Percentiles rank a stretch among this genome's conserved stretches.
Evolutionary conservation across 2,888 invertebrate species (phyloP).

Genomic region (Acanthosepion lycidas): DNA sequence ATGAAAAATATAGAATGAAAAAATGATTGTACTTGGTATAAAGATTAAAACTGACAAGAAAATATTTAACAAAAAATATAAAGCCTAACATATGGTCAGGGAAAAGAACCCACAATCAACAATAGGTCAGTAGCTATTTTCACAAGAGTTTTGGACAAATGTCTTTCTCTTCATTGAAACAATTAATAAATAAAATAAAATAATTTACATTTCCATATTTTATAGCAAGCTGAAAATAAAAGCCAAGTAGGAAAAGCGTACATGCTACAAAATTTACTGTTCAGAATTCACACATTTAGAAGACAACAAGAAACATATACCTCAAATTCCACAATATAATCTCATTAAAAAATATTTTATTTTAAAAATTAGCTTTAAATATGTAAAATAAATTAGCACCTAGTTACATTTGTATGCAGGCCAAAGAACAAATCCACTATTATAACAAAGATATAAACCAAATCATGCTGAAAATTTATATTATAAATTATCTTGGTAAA

Average conservation of each 20-base stretch:
- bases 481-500: background rate
- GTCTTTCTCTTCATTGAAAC: background rate
- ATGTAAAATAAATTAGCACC: background rate
- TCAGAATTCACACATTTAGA: background rate
- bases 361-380: background rate
- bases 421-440: background rate
- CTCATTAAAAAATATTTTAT: no score
- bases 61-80: background rate
- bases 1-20: background rate
- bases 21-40: background rate
- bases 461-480: background rate
- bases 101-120: background rate
- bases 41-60: background rate
- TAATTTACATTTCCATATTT: background rate
- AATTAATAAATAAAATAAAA: background rate
- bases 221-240: slow-evolving; percentile 33
- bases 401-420: background rate
- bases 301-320: background rate
- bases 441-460: background rate
- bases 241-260: background rate
- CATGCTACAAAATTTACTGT: background rate
- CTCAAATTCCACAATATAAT: background rate
- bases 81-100: background rate
- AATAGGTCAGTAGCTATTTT: background rate
- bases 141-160: background rate